Conservation (phyloP, 2,797 vertebrate species). For the Leptoclinus maculatus region DNA sequence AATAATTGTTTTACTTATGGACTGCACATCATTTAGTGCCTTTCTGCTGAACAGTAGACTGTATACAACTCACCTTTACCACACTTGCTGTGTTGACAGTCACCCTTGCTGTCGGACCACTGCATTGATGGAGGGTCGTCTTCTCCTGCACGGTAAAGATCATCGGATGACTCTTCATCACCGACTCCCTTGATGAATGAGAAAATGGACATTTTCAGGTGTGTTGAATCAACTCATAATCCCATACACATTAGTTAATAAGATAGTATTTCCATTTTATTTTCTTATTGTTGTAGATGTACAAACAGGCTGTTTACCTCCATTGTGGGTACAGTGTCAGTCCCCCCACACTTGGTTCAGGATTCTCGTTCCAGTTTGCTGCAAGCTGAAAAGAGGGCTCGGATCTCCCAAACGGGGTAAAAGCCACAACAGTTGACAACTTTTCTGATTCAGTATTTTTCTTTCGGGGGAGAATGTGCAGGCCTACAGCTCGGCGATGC, state of each 20-base stretch:
- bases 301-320: conserved; percentile 10
- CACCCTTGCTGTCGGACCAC: not conserved
- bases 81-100: not conserved
- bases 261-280: not conserved
- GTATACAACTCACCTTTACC: not conserved
- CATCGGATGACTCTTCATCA: not conserved
- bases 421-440: no score
- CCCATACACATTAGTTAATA: not conserved
- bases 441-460: no score
- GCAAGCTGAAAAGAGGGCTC: no score
- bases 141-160: not conserved
- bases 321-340: not conserved
- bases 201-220: not conserved
- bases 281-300: not conserved
- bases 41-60: not conserved
- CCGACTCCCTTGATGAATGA: not conserved
- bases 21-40: not conserved
- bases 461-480: no score
- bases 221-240: not conserved
- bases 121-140: not conserved
- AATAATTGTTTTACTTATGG: no score
- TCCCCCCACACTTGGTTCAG: not conserved
- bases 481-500: no score
- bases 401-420: no score
- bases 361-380: not conserved